A percentile compares a stretch with the other conserved stretches of the same genome.
Conservation (phyloP, 2,797 vertebrate genomes). For the Enteromius trimaculatus region DNA sequence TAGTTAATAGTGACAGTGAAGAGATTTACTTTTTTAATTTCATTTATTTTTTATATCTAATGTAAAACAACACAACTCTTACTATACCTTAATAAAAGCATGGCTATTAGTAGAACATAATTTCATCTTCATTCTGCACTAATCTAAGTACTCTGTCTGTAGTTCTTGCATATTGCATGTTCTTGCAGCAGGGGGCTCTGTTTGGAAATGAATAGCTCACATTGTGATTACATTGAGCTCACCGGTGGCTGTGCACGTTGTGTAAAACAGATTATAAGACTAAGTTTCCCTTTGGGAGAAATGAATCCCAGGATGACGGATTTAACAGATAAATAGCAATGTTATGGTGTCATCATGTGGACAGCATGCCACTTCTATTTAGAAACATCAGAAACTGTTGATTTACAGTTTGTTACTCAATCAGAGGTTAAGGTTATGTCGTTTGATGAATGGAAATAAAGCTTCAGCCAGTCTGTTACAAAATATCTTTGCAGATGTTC, state of each 20-base stretch:
- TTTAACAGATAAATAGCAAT: slow-evolving; percentile 22
- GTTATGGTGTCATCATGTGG: slow-evolving; percentile 5
- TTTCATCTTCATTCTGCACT: neutral
- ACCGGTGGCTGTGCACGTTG: neutral
- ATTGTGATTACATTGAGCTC: neutral
- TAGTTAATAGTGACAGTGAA: neutral
- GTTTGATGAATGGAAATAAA: neutral
- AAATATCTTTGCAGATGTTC: neutral
- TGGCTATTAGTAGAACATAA: neutral
- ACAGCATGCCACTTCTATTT: neutral
- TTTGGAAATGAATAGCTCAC: slow-evolving; percentile 5
- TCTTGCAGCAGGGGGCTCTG: slow-evolving; percentile 34
- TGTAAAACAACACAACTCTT: neutral
- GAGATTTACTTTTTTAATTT: neutral
- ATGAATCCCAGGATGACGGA: neutral
- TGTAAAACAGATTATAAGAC: slow-evolving; percentile 6
- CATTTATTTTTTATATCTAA: neutral
- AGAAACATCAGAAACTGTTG: neutral
- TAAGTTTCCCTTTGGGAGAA: slow-evolving; percentile 10
- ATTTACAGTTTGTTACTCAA: neutral
- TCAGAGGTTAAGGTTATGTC: neutral
- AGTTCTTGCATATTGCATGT: neutral
- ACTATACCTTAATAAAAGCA: neutral
- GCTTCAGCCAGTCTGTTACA: neutral
- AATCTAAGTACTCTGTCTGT: neutral